Base-by-base conservation (phyloP, 2,888 invertebrate genomes). In the Spodoptera picta region DNA sequence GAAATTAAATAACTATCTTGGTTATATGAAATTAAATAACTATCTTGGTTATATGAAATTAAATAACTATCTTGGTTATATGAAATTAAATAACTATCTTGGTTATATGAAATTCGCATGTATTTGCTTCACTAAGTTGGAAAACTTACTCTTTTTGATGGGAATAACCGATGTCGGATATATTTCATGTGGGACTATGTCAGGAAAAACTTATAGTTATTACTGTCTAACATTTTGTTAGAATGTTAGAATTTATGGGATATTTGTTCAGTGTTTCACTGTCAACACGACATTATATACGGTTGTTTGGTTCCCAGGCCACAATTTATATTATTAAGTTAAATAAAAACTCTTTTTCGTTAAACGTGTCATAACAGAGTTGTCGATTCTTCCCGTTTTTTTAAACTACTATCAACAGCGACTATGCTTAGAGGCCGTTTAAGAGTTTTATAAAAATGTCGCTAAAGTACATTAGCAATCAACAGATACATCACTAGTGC, bases 181-280 rank as follows among this genome's bases (percentile, higher is more conserved):
- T 46, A 52, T 46, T 51, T 51, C 41, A 27, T 19, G 23, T 57
- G 43, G 44, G 36, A 36, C 11, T 42, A 11, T 47, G 48, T 23
- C 1, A 45, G 6, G 42, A 51, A 44, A 5, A 58, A 43, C 12
- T 47, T 51, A 11, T 36, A 46, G 24, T 36, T 68, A 46, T 53
- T 53, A 31, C 41, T 53, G 57, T 58, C 45, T 19, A 52, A 62
- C 43, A 27, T 46, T 41, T 56, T 56, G 45, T 48, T 53, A 49
- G n/a, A 56, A 52, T 23, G 10, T 48, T 6, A n/a, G n/a, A 2
- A 48, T 48, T 53, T 19, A 43, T 36, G 14, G 11, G 49, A 14
- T 23, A 36, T 36, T 36, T 19, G 24, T 24, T 36, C 9, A 7
- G 14, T 9, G 36, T 31, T 54, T 46, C 7, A 59, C 5, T 41